phyloP scores from a whole-genome alignment of 2,888 invertebrate genomes.

The Caenorhabditis virilis region DNA sequence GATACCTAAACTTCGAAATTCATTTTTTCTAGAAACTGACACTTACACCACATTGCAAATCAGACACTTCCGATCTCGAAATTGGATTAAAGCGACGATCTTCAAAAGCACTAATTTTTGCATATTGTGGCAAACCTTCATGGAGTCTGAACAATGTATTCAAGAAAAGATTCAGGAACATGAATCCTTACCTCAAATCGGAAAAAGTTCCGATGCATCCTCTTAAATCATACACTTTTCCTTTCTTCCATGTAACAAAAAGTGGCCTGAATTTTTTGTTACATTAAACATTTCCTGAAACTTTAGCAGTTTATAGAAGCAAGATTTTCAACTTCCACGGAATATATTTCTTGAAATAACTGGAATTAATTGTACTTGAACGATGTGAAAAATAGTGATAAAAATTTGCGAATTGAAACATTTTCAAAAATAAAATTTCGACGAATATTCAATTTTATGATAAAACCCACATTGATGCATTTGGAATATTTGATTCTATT shows the following conservation, averaged over 20 bases:
- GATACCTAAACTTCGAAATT: constrained; percentile 77
- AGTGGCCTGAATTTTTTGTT: constrained; percentile 79
- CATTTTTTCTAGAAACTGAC: not conserved
- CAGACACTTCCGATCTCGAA: constrained; percentile 87
- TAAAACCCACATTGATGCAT: constrained; percentile 20
- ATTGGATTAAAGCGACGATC: constrained; percentile 96
- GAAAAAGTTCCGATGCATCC: constrained; percentile 97
- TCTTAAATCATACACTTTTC: constrained; percentile 88
- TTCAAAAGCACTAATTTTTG: constrained; percentile 78
- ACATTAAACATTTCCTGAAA: not conserved
- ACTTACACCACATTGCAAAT: constrained; percentile 69
- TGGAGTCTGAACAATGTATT: constrained; percentile 17
- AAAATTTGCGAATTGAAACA: too few species aligned
- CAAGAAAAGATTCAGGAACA: not conserved
- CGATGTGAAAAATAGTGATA: too few species aligned
- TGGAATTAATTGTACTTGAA: too few species aligned
- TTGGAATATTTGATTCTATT: constrained; percentile 78
- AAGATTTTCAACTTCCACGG: too few species aligned
- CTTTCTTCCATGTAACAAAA: constrained; percentile 99
- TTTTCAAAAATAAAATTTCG: too few species aligned
- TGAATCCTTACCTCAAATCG: constrained; percentile 30
- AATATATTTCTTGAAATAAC: too few species aligned
- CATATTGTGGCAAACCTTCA: constrained; percentile 62
- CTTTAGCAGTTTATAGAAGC: not conserved
- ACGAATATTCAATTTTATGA: too few species aligned